Conservation (phyloP, 2,797 vertebrate genomes). For the Lagocephalus sceleratus region DNA sequence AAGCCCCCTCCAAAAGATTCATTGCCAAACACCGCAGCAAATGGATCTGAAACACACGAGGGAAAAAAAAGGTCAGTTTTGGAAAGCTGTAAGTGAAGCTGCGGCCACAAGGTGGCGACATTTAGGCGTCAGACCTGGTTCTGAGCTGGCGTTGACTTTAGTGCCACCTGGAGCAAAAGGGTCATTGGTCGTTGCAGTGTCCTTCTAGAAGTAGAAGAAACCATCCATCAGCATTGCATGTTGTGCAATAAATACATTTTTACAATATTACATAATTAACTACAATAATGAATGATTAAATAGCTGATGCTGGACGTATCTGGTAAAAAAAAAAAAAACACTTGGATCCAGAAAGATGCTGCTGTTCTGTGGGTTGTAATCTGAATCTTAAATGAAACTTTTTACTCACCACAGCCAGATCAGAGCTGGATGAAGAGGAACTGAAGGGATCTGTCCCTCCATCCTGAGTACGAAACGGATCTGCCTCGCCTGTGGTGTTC, state of each 20-base stretch:
- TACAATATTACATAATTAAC: neutral
- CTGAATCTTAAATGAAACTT: too few species aligned
- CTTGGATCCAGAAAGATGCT: neutral
- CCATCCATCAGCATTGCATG: neutral
- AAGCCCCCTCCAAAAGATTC: slow-evolving; percentile 91
- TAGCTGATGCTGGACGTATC: too few species aligned
- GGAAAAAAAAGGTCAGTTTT: neutral
- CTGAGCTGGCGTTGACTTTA: slow-evolving; percentile 79
- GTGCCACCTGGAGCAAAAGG: slow-evolving; percentile 97
- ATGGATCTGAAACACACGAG: slow-evolving; percentile 83
- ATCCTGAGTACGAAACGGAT: slow-evolving; percentile 72
- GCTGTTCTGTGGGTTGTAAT: neutral
- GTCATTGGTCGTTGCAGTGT: slow-evolving; percentile 81
- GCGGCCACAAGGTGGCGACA: slow-evolving; percentile 34
- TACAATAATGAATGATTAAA: neutral
- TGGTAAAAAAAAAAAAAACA: too few species aligned
- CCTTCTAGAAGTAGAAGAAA: slow-evolving; percentile 71
- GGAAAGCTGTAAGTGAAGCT: slow-evolving; percentile 10
- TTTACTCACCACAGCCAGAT: slow-evolving; percentile 64
- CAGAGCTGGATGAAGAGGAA: slow-evolving; percentile 46
- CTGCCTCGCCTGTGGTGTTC: slow-evolving; percentile 45
- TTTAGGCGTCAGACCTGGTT: slow-evolving; percentile 80
- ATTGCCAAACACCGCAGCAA: slow-evolving; percentile 91
- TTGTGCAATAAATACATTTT: neutral
- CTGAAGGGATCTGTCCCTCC: slow-evolving; percentile 69